Evolutionary conservation across 2,113 vertebrate species (phyloP).

Genomic region (Xenopus laevis): DNA sequence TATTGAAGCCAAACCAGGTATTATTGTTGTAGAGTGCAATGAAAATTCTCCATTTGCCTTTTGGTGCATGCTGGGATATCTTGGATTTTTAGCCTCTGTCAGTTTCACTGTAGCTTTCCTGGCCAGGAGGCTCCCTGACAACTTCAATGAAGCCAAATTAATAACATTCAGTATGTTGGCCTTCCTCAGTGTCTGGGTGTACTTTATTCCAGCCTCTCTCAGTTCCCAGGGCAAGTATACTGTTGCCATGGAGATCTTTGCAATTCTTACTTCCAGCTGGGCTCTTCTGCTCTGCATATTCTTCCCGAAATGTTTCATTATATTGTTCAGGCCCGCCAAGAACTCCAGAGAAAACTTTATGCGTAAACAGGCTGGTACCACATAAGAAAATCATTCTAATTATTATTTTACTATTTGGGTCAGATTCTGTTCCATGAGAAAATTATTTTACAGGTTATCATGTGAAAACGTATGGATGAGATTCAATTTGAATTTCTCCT

Average conservation of each 20-base stretch:
- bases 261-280: conserved; percentile 40
- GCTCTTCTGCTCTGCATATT: conserved; percentile 29
- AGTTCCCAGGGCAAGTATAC: conserved; percentile 40
- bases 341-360: conserved; percentile 42
- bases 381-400: too few relatives aligned
- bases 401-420: too few relatives aligned
- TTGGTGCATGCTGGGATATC: conserved; percentile 40
- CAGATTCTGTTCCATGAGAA: too few relatives aligned
- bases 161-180: too few relatives aligned
- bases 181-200: too few relatives aligned
- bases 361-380: conserved; percentile 3
- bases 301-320: conserved; percentile 40
- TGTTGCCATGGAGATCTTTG: conserved; percentile 46
- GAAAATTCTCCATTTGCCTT: conserved; percentile 34
- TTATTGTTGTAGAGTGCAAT: conserved; percentile 44
- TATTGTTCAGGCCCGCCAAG: conserved; percentile 37
- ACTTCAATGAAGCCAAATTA: too few relatives aligned
- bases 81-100: conserved; percentile 21
- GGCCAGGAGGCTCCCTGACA: conserved; percentile 29
- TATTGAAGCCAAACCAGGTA: background rate
- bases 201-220: conserved; percentile 15
- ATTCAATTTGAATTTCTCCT: too few relatives aligned
- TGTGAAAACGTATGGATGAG: too few relatives aligned
- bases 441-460: too few relatives aligned
- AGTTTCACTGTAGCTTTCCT: conserved; percentile 45